Evolutionary conservation across 2,797 vertebrate genomes (phyloP).

Genomic region (Sebastes taczanowskii): DNA sequence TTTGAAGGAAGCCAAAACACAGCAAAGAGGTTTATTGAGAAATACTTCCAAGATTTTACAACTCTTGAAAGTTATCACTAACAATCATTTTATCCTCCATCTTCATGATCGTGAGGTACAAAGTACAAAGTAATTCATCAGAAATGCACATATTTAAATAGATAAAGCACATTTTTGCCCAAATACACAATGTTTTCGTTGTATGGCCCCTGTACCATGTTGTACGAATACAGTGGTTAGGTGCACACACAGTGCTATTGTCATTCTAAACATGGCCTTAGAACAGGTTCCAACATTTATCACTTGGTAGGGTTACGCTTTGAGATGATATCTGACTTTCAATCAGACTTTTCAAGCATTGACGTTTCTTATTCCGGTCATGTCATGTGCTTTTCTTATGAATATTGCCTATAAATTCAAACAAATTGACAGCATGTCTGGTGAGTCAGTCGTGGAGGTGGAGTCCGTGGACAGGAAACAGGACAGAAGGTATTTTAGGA

Average conservation of each 20-base stretch:
- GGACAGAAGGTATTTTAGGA: constrained; percentile 41
- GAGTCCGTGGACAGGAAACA: constrained; percentile 35
- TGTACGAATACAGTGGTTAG: background rate
- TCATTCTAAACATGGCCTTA: background rate
- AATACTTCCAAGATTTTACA: background rate
- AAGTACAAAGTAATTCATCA: background rate
- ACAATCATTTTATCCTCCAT: background rate
- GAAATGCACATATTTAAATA: background rate
- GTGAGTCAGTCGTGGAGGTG: constrained; percentile 23
- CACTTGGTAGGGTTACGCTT: background rate
- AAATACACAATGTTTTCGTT: background rate
- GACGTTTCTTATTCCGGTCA: background rate
- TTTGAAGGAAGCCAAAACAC: background rate
- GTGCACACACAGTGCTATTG: background rate
- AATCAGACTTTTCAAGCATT: background rate
- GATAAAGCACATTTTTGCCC: background rate
- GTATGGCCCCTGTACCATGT: background rate
- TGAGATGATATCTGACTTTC: background rate
- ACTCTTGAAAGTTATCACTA: background rate
- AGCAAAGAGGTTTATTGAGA: background rate
- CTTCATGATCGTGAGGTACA: background rate
- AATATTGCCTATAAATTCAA: constrained; percentile 41
- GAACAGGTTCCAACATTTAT: background rate
- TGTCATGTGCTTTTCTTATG: constrained; percentile 3
- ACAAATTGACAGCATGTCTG: constrained; percentile 54